Evolutionary conservation across 2,888 invertebrate species (phyloP), one percentile per base, ranked within the genome.

Genomic region (Lepidochrysops patricia): DNA sequence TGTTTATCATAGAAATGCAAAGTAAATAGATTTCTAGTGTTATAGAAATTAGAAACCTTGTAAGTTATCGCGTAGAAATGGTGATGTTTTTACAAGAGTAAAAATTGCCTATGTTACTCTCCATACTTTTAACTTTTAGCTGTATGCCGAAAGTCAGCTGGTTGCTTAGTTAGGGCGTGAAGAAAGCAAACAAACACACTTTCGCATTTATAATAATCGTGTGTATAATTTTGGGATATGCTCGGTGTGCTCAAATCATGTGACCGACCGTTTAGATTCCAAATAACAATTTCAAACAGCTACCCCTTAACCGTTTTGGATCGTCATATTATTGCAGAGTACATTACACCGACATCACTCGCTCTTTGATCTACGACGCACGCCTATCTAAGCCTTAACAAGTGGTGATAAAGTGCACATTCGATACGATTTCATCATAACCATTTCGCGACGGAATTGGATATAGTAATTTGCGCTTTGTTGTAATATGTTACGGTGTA

Each of bases 301-400:
- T 68, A 69, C 74, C 72, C 76, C 79, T 83, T 82, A 84, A 63
- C 74, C 74, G 79, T 79, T 80, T 82, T 75, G 73, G 72, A 80
- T 80, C 76, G 70, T 70, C 73, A 77, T 79, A 77, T 77, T 81
- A 84, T 80, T 80, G 80, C 79, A 76, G 75, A 76, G 80, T 81
- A 77, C 80, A 76, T 82, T 80, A 79, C 79, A 77, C 74, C 74
- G 74, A 71, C 77, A 78, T 74, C 75, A 71, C 68, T 67, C 66
- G 71, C 73, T 70, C 84, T 86, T 86, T 86, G 85, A 86, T 84
- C 77, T 82, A 63, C 29, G 29, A 35, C 29, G 26, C 72, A 72
- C 69, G 35, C 67, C 34, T 77, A 70, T 71, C 64, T 66, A 68
- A 63, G 66, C 72, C 71, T 68, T 75, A 76, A 63, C 2, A 25